Evolutionary conservation across 2,888 invertebrate genomes (phyloP).

Genomic region (Zygothrica quintamaculata): DNA sequence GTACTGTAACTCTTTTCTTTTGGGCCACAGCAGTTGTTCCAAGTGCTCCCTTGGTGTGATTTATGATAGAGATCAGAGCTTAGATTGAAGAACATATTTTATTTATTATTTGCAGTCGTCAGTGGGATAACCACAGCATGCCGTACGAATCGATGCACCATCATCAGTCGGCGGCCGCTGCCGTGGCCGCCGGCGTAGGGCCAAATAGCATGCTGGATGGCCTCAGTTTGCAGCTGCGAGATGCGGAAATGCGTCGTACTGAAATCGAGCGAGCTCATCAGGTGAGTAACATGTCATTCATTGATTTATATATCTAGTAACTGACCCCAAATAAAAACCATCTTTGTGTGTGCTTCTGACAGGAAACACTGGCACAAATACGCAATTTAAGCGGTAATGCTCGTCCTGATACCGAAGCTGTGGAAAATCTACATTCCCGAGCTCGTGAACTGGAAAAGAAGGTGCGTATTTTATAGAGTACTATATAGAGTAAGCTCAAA

Average conservation of each 20-base stretch:
- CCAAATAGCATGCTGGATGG: slow-evolving; percentile 86
- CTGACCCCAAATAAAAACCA: no score
- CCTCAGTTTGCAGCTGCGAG: slow-evolving; percentile 90
- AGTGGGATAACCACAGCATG: slow-evolving; percentile 75
- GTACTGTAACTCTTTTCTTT: slow-evolving; percentile 4
- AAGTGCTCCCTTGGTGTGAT: slow-evolving; percentile 30
- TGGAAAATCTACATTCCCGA: slow-evolving; percentile 91
- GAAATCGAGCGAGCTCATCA: slow-evolving; percentile 91
- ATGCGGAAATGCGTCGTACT: slow-evolving; percentile 90
- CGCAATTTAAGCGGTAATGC: slow-evolving; percentile 85
- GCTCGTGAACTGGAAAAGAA: slow-evolving; percentile 96
- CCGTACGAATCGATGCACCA: slow-evolving; percentile 83
- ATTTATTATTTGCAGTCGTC: slow-evolving; percentile 58
- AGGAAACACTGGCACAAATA: slow-evolving; percentile 90
- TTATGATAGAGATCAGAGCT: slow-evolving; percentile 28
- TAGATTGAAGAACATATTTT: slow-evolving; percentile 15
- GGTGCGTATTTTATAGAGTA: slow-evolving; percentile 85
- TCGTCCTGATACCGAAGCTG: slow-evolving; percentile 87
- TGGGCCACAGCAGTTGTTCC: not conserved
- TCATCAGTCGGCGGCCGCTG: slow-evolving; percentile 80
- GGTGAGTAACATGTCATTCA: slow-evolving; percentile 73
- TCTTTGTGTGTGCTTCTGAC: not conserved
- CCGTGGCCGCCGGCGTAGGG: slow-evolving; percentile 73
- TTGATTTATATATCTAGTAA: not conserved
- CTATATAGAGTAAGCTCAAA: not conserved